A percentile compares a stretch with the other conserved stretches of the same genome.
Conservation (phyloP, 1,140 invertebrate species). For the Eueides isabella region DNA sequence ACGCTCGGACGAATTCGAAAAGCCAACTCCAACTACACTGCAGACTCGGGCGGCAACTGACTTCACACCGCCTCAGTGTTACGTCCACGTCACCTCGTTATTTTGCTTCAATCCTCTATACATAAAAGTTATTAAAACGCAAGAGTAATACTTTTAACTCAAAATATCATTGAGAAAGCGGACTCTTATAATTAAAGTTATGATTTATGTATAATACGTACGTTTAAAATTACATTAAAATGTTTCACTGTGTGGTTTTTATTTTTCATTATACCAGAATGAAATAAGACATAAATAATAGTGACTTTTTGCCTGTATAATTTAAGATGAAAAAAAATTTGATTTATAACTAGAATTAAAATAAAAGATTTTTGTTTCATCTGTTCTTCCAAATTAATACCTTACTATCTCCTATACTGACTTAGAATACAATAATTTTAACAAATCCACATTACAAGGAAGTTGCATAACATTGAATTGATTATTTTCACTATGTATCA, state of each 20-base stretch:
- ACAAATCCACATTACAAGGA: too few relatives aligned
- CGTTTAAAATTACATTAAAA: not conserved
- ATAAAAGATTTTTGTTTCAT: too few relatives aligned
- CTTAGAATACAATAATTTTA: too few relatives aligned
- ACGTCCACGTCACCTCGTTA: slow-evolving; percentile 31
- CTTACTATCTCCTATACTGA: too few relatives aligned
- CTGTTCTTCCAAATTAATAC: too few relatives aligned
- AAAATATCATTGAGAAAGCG: slow-evolving; percentile 21
- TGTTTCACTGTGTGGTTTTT: not conserved
- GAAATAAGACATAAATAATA: not conserved
- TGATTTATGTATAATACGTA: slow-evolving; percentile 1
- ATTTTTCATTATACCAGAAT: not conserved
- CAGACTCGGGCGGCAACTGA: slow-evolving; percentile 12
- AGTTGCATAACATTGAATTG: too few relatives aligned
- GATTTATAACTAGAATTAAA: too few relatives aligned
- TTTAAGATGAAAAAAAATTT: not conserved
- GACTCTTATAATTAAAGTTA: slow-evolving; percentile 27
- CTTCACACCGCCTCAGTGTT: slow-evolving; percentile 5
- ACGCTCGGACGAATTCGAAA: slow-evolving; percentile 24
- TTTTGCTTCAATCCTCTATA: slow-evolving; percentile 28
- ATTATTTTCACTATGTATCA: not conserved
- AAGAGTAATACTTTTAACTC: slow-evolving; percentile 42
- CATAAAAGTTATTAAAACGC: slow-evolving; percentile 34
- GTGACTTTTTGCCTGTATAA: not conserved
- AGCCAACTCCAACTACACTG: slow-evolving; percentile 15